phyloP scores from a whole-genome alignment of 2,113 vertebrate genomes.

The Turnix velox region DNA sequence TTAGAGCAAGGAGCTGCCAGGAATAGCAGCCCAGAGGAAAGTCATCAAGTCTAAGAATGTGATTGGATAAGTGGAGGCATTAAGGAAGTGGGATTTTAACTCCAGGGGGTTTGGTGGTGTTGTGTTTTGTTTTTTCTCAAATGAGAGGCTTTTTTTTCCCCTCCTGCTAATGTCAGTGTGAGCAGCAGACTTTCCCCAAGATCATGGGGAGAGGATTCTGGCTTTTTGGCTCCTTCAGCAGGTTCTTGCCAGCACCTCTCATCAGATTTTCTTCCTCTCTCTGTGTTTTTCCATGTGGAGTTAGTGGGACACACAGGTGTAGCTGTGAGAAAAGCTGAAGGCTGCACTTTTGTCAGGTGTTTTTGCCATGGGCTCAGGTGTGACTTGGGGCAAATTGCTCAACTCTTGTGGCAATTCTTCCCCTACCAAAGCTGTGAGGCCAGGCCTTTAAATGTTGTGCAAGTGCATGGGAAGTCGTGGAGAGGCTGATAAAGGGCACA shows the following conservation, averaged over 20 bases:
- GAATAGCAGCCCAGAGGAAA: background rate
- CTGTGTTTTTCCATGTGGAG: slow-evolving; percentile 24
- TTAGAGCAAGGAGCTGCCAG: background rate
- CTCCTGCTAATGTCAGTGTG: background rate
- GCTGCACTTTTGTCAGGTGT: slow-evolving; percentile 35
- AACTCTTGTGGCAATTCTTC: background rate
- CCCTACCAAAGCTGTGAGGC: background rate
- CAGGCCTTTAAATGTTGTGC: background rate
- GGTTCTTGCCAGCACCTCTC: background rate
- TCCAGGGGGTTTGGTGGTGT: accelerated
- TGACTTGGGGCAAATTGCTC: slow-evolving; percentile 18
- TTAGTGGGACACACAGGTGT: background rate
- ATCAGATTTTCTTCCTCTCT: background rate
- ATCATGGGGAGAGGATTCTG: background rate
- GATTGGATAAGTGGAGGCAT: background rate
- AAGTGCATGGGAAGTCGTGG: slow-evolving; percentile 6
- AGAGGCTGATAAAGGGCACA: background rate
- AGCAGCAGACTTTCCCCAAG: background rate
- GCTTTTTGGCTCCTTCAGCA: background rate
- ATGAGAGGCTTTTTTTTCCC: background rate
- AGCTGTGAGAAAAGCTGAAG: slow-evolving; percentile 48
- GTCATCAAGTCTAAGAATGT: background rate
- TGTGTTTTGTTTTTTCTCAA: background rate
- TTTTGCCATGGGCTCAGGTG: slow-evolving; percentile 8
- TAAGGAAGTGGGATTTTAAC: background rate